Base-by-base conservation (phyloP, 2,888 invertebrate species). In the Amphipyra berbera region DNA sequence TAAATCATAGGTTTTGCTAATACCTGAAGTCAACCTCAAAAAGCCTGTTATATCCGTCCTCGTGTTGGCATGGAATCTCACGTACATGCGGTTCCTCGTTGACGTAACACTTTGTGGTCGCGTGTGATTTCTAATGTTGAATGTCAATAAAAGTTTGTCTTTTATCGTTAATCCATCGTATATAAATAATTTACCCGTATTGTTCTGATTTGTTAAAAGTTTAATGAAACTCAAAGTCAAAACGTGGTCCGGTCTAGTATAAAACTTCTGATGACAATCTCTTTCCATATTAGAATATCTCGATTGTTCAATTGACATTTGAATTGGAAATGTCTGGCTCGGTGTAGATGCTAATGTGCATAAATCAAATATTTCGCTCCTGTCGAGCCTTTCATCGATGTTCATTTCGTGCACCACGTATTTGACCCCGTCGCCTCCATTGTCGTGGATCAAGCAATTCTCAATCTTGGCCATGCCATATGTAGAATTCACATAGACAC, bases 391-490 rank as follows among this genome's bases (percentile, higher is more conserved):
- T 82, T 97, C 97, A 73, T 97, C 97, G 5, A 97, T 96, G 70
- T 97, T 95, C 84, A 97, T 96, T 90, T 98, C 98, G 80, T 97
- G 97, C 56, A 97, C 97, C 13, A 98, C 96, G 88, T 97, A 98
- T 88, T 97, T 97, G 55, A 99, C 94, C 30, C 99, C 99, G 89
- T 99, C 99, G 0, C 97, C 98, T 6, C 97, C 98, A 89, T 99
- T 99, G 78, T 97, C 97, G 71, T 96, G 96, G 12, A 99, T 95
- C 47, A 96, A 94, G 80, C 98, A 97, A 74, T 97, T 97, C 73
- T 97, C 97, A 55, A 99, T 95, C 77, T 96, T 96, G 8, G 97
- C 96, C 84, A 97, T 95, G 1, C 98, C 98, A 82, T 97, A 97
- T 53, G 97, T 98, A 73, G 98, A 98, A 93, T 99, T 98, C 45